Evolutionary conservation across 2,888 invertebrate species (phyloP), one percentile per base, ranked within the genome.

Genomic region (Argyresthia albistria): DNA sequence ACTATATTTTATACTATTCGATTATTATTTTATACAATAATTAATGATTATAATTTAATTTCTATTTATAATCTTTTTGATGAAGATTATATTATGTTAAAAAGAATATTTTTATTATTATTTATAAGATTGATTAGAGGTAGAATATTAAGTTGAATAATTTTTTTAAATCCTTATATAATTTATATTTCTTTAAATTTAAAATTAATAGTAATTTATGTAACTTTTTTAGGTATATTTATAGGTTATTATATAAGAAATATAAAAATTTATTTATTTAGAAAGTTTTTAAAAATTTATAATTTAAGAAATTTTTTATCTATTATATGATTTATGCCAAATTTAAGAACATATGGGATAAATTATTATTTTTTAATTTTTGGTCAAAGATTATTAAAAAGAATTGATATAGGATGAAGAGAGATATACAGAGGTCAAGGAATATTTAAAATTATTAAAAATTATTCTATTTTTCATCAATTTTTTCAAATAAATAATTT

Each of bases 1-100:
- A 91, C 91, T 12, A 82, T 90, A 60, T 82, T 71, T 78, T 89
- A 90, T 86, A 83, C 77, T 53, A 70, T 90, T 69, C 90, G 90
- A 6, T 84, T 91, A 73, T 66, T 78, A 58, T 89, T 83, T 76
- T 90, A 89, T 86, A 74, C 81, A 60, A 80, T 89, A 70, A 62
- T 84, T 48, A 82, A 80, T 56, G 70, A 79, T 70, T 80, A 67
- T 72, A 88, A 88, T 83, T 80, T 82, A 77, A 61, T 73, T 53
- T 60, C 64, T 58, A 62, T 86, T 70, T 86, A 79, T 80, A 77
- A 76, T 74, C 73, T 89, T 68, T 82, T 73, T 74, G 87, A 89
- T 71, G 80, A 81, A 54, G 79, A 81, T 66, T 80, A 67, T 71
- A 39, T 67, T 59, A 89, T 89, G 73, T 72, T 89, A 66, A 81